phyloP scores from a whole-genome alignment of 2,113 vertebrate genomes.

The Etheostoma cragini region DNA sequence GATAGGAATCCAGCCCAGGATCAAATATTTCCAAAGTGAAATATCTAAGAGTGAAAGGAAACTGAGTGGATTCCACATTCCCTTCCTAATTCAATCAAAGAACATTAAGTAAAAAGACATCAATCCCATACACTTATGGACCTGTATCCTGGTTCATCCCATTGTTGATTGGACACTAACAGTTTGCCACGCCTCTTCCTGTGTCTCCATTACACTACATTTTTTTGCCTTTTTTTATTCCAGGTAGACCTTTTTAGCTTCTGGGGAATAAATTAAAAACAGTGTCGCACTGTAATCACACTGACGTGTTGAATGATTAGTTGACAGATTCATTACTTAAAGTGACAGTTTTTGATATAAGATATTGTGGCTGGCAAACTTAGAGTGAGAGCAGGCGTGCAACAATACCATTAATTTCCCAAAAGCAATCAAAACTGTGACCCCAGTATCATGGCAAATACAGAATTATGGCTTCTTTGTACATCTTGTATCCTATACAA shows the following conservation, averaged over 20 bases:
- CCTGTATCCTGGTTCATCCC: conserved; percentile 4
- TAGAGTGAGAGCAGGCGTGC: conserved; percentile 39
- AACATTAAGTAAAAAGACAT: not conserved
- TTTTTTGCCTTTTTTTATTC: conserved; percentile 6
- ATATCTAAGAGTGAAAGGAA: conserved; percentile 7
- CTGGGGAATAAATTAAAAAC: conserved; percentile 39
- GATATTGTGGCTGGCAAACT: conserved; percentile 60
- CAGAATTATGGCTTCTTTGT: conserved; percentile 37
- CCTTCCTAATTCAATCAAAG: not conserved
- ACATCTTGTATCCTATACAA: conserved; percentile 12
- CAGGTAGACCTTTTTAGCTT: conserved; percentile 50
- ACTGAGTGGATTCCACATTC: not conserved
- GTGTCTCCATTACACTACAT: conserved; percentile 17
- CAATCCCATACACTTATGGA: not conserved
- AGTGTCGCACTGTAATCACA: conserved; percentile 55
- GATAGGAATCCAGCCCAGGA: conserved; percentile 6
- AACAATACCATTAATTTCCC: conserved; percentile 54
- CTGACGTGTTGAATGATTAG: conserved; percentile 70
- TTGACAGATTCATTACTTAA: conserved; percentile 79
- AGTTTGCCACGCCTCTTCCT: conserved; percentile 32
- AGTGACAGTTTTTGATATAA: conserved; percentile 76
- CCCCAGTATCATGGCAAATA: conserved; percentile 33
- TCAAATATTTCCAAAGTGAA: conserved; percentile 23
- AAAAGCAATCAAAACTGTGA: conserved; percentile 56
- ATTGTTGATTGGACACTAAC: conserved; percentile 12